Conservation (phyloP, 92 coral and sea anemone species). For the Scolanthus callimorphus region DNA sequence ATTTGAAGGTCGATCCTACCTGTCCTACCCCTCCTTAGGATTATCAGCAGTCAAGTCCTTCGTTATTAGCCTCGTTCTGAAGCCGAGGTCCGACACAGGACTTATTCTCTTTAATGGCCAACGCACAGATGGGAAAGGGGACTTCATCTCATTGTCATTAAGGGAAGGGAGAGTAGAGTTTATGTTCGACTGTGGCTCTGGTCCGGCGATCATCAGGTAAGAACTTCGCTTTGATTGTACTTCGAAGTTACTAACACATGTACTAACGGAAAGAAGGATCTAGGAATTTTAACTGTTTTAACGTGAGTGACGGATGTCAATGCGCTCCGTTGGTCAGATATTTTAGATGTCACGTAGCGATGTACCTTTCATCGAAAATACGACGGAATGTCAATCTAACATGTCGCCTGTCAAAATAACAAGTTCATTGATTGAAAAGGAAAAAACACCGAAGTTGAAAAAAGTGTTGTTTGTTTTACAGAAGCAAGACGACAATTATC, state of each 20-base stretch:
- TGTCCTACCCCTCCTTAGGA: slow-evolving; percentile 47
- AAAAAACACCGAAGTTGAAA: too few relatives aligned
- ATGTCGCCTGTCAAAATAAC: too few relatives aligned
- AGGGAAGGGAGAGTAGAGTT: slow-evolving; percentile 47
- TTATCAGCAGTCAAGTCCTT: slow-evolving; percentile 19
- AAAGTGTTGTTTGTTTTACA: too few relatives aligned
- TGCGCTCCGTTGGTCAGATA: too few relatives aligned
- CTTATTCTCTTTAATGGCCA: slow-evolving; percentile 38
- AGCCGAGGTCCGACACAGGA: slow-evolving; percentile 26
- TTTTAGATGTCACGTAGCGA: too few relatives aligned
- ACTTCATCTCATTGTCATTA: slow-evolving; percentile 41
- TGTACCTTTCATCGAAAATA: too few relatives aligned
- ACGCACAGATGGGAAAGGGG: slow-evolving; percentile 25
- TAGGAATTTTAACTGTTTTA: too few relatives aligned
- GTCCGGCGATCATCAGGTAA: slow-evolving; percentile 40
- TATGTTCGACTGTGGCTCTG: slow-evolving; percentile 56
- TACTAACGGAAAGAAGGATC: too few relatives aligned
- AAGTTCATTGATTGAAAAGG: too few relatives aligned
- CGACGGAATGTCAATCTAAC: too few relatives aligned
- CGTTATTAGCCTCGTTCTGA: slow-evolving; percentile 25
- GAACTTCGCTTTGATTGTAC: background rate
- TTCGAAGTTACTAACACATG: too few relatives aligned
- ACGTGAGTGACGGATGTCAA: too few relatives aligned
- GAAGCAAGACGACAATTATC: slow-evolving; percentile 26
- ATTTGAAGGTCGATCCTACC: slow-evolving; percentile 30